phyloP scores from a whole-genome alignment of 2,888 invertebrate genomes.

The Elaeidobius kamerunicus region DNA sequence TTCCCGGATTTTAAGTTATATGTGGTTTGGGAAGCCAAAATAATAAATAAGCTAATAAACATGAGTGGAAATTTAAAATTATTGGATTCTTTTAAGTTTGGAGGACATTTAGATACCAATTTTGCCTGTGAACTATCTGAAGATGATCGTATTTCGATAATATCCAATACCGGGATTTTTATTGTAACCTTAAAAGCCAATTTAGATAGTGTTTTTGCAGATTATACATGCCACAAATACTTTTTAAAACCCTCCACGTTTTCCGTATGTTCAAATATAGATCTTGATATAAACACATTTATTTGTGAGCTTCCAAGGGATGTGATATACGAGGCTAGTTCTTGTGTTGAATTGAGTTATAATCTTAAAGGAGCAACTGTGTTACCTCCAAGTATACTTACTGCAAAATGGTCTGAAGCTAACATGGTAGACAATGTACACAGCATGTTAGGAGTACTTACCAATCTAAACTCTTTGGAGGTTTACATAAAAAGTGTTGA shows the following conservation, averaged over 20 bases:
- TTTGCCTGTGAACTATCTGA: constrained; percentile 42
- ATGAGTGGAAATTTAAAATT: constrained; percentile 27
- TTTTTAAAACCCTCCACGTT: constrained; percentile 36
- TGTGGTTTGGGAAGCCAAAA: too few relatives aligned
- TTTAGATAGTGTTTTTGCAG: constrained; percentile 36
- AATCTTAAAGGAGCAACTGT: constrained; percentile 34
- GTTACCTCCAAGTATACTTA: constrained; percentile 33
- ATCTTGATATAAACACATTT: constrained; percentile 39
- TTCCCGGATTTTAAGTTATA: too few relatives aligned
- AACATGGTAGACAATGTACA: constrained; percentile 34
- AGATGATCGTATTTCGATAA: constrained; percentile 42
- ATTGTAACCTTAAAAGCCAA: constrained; percentile 40
- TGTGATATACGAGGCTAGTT: constrained; percentile 40
- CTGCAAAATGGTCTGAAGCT: constrained; percentile 43
- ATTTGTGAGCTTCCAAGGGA: constrained; percentile 35
- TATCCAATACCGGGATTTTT: constrained; percentile 41
- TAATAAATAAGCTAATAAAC: neutral
- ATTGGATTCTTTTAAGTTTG: constrained; percentile 39
- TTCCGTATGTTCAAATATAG: constrained; percentile 38
- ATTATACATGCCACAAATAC: constrained; percentile 39
- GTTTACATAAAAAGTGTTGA: constrained; percentile 39
- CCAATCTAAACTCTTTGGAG: constrained; percentile 42
- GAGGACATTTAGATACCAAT: constrained; percentile 36
- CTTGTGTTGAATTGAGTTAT: constrained; percentile 39
- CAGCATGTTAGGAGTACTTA: constrained; percentile 37